Evolutionary conservation across 2,888 invertebrate species (phyloP), one percentile per base, ranked within the genome.

Genomic region (Lasioglossum lativentre): DNA sequence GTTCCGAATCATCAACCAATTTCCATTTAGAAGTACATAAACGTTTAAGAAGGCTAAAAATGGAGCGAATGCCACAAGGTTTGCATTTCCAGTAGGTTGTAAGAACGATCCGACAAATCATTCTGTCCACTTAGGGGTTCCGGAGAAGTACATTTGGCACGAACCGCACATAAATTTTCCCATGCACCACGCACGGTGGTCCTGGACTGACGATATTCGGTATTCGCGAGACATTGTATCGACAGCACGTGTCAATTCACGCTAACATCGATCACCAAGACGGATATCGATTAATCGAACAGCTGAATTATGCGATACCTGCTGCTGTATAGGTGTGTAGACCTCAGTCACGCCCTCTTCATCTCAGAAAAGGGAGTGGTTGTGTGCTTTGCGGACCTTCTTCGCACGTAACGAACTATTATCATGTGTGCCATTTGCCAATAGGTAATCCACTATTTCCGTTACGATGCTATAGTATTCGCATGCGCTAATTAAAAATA

Each of bases 231-330:
- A 23, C 66, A 68, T 47, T 45, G 76, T 40, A n/a, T 74, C 80
- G 76, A 78, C 83, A 88, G 89, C 92, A 89, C 90, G 91, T 90
- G 92, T 87, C 85, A 78, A 81, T 81, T 87, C 83, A 74, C 73
- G 82, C 82, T 66, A 75, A 42, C 76, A 80, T 85, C 82, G 81
- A 81, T 86, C 76, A 66, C 71, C 47, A 80, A 83, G 74, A 66
- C 75, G 87, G 85, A 86, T 87, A 90, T 89, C 89, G 89, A 91
- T 91, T 90, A 90, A 92, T 90, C 87, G 89, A 59, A 19, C 59
- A 72, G 83, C 59, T 30, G 78, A 73, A 70, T 85, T 86, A 87
- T 73, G 85, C 82, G 88, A 83, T 85, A 84, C 87, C 80, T 85
- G 86, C 78, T 80, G 82, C 19, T 66, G 19, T 66, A 66, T 66